These are phyloP conservation scores for Morone chrysops DNA, from an alignment of 2,113 vertebrate species.

Conservation along the genomic window DNA sequence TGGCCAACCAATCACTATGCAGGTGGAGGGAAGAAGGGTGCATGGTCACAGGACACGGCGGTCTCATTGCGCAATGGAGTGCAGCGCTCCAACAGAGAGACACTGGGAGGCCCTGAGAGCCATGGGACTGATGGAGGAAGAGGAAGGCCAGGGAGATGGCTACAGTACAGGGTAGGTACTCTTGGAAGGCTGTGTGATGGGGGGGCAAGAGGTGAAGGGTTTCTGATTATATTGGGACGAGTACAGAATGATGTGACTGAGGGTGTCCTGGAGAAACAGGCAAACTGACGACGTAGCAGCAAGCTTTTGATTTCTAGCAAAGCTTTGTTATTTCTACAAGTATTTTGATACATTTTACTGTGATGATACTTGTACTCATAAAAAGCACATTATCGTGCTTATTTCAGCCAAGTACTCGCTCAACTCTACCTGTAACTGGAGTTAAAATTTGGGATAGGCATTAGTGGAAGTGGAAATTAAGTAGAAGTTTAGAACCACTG, in stretches of 20 bases:
- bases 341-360: too few species aligned
- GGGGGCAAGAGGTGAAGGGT: background rate
- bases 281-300: too few species aligned
- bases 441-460: background rate
- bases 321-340: too few species aligned
- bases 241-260: background rate
- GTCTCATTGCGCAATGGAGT: constrained; percentile 49
- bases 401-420: too few species aligned
- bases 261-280: background rate
- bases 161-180: constrained; percentile 65
- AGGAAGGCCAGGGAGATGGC: constrained; percentile 45
- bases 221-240: background rate
- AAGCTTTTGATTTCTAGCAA: too few species aligned
- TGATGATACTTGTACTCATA: too few species aligned
- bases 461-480: background rate
- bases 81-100: constrained; percentile 56
- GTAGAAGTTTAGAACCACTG: too few species aligned
- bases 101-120: constrained; percentile 78
- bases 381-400: too few species aligned
- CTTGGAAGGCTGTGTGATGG: background rate
- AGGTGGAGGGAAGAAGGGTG: constrained; percentile 64
- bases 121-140: constrained; percentile 74
- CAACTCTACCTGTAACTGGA: too few species aligned
- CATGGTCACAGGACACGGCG: constrained; percentile 57
- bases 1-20: constrained; percentile 72